A percentile compares a stretch with the other conserved stretches of the same genome.
phyloP scores from a whole-genome alignment of 2,113 vertebrate genomes.

The Scytalopus superciliaris region DNA sequence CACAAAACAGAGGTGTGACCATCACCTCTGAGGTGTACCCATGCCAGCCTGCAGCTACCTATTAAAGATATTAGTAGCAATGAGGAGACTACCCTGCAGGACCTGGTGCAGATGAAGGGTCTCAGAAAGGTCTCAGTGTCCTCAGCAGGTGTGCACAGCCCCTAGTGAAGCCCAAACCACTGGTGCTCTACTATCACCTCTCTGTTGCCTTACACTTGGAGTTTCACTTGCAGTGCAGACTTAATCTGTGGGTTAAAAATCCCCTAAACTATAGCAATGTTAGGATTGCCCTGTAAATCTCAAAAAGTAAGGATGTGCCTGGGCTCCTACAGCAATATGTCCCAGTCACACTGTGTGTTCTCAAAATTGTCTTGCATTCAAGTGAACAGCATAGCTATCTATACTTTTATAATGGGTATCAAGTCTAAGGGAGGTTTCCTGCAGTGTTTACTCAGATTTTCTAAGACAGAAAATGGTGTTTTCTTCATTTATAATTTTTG shows the following conservation, averaged over 20 bases:
- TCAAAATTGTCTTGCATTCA: background rate
- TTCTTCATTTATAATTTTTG: background rate
- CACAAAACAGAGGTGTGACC: background rate
- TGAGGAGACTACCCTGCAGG: background rate
- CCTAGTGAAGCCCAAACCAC: accelerated
- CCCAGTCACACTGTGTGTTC: background rate
- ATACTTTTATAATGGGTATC: background rate
- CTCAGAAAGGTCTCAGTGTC: background rate
- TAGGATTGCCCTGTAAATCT: background rate
- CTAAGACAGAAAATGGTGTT: background rate
- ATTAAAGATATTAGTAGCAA: background rate
- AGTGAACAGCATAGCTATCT: background rate
- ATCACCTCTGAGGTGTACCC: background rate
- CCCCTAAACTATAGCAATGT: background rate
- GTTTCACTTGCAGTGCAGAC: background rate
- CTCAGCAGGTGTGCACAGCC: background rate
- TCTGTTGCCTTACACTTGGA: background rate
- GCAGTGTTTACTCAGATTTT: background rate
- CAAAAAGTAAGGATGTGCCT: background rate
- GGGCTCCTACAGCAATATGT: background rate
- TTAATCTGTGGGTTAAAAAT: background rate
- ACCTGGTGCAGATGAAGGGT: background rate
- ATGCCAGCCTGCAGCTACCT: background rate
- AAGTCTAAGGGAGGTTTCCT: background rate
- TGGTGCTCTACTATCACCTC: background rate